Percentiles rank a stretch among this genome's conserved stretches.
Evolutionary conservation across 2,888 invertebrate species (phyloP).

Genomic region (Sisyra terminalis): DNA sequence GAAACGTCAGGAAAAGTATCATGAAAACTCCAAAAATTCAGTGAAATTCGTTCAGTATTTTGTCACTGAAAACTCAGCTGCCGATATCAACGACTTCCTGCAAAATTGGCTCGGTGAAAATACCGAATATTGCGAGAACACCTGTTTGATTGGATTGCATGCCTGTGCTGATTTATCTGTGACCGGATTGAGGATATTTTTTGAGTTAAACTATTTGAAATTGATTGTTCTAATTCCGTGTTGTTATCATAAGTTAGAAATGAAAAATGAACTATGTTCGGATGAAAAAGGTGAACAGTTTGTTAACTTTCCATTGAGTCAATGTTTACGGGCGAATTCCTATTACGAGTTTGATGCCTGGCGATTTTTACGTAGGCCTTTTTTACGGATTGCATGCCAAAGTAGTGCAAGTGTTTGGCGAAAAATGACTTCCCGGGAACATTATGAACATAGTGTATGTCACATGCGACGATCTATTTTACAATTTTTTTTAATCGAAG

Average conservation of each 20-base stretch:
- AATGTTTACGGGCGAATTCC: conserved; percentile 24
- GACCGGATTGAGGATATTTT: conserved; percentile 46
- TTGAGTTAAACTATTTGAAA: conserved; percentile 34
- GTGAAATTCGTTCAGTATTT: conserved; percentile 42
- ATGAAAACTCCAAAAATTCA: conserved; percentile 29
- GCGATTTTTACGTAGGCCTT: conserved; percentile 39
- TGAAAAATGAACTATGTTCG: conserved; percentile 11
- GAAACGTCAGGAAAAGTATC: conserved; percentile 35
- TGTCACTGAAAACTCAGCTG: conserved; percentile 33
- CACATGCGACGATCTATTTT: conserved; percentile 44
- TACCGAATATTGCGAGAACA: conserved; percentile 11
- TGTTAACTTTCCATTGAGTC: conserved; percentile 49
- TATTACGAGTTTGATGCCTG: conserved; percentile 22
- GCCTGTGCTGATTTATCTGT: conserved; percentile 64
- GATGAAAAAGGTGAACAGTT: conserved; percentile 25
- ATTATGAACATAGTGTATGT: conserved; percentile 33
- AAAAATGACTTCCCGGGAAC: conserved; percentile 28
- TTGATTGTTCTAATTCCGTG: conserved; percentile 55
- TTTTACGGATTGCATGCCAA: conserved; percentile 57
- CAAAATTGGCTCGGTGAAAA: conserved; percentile 24
- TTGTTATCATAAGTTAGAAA: conserved; percentile 57
- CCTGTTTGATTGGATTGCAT: conserved; percentile 47
- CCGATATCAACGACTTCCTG: conserved; percentile 27
- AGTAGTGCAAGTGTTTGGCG: conserved; percentile 37
- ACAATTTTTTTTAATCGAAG: conserved; percentile 37